Base-by-base conservation (phyloP, 2,113 vertebrate species). In the Prietella phreatophila region DNA sequence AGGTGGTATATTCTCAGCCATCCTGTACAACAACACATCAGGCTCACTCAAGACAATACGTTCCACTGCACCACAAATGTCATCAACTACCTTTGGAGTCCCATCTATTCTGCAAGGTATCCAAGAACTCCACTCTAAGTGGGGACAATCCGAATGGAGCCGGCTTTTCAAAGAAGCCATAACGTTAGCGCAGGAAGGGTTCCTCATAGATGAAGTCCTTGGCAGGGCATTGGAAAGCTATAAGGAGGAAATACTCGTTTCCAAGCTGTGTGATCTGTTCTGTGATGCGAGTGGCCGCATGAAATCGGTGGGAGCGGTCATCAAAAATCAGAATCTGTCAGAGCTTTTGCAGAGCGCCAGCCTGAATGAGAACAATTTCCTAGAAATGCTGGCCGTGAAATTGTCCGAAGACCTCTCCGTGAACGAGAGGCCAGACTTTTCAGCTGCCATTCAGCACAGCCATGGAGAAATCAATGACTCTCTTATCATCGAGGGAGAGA, bases 121-220 rank as follows among this genome's bases (percentile, higher is more conserved):
- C 79, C 76, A 4, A 25, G 27, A 91, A 15, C 91, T 96, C 5
- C 95, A 96, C 13, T 47, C 63, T 9, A 85, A 2, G 17, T 91
- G 92, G 0, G 95, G 94, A n/a, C 82, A 0, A 56, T 90, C 93
- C 67, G 87, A 91, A 63, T 96, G 94, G 95, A 33, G 92, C 3
- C 85, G 11, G 9, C 91, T 96, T 76, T 89, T 93, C 1, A 1
- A 4, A 33, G 90, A 89, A 1, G 87, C 91, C 4, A 67, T 73
- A 33, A 0, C 3, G 0, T 87, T 95, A 33, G 93, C 93, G 75
- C 88, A 90, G 50, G 39, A 93, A 0, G 95, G 95, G 15, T 95
- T 96, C 79, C 20, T 53, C 25, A 86, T 96, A 47, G 95, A 95
- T 5, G 7, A 58, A 4, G 17, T 86, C 63, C 91, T 93, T 9